Base-by-base conservation (phyloP, 2,797 vertebrate genomes). In the Typhlichthys subterraneus region DNA sequence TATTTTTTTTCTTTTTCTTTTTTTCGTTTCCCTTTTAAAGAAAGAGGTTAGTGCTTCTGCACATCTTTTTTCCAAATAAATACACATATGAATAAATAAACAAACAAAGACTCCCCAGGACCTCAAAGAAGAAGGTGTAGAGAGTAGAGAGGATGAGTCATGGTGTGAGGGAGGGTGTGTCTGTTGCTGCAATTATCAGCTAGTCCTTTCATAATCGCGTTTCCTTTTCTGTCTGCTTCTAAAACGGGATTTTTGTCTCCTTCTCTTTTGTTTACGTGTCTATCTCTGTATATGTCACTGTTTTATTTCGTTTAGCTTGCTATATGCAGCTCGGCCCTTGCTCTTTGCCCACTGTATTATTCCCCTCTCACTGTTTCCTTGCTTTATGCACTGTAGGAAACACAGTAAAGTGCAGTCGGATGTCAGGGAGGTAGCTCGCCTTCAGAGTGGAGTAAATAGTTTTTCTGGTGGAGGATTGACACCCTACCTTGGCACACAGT, bases 161-260 rank as follows among this genome's bases (percentile, higher is more conserved):
- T 45, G 55, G 81, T 88, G 87, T 87, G 65, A 88, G 75, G 80
- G 87, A 86, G 65, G 87, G 74, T 79, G 75, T 64, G 42, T 38
- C 15, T 33, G 33, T 6, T 38, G 33, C 33, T 6, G 33, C 33
- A 38, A 9, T 38, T 38, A 38, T 6, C 33, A 38, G 33, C 3
- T 29, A 29, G 23, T 4, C 23, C 23, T 29, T 29, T 29, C 23
- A 29, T 29, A 29, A 29, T 29, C 4, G 23, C 33, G 5, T 9
- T 6, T 9, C 8, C 33, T 9, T 38, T 38, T 38, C 33, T 38
- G 33, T 9, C 33, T 38, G 33, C 33, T 9, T 38, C 33, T 38
- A 38, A 9, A 9, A 38, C 33, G 7, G 33, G 8, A 38, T 38
- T 38, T 6, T 38, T 6, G 33, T 38, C 33, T 38, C 33, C 8